These are phyloP conservation scores for Myocastor coypus DNA, from an alignment of 2,113 vertebrate genomes.

Conservation along the genomic window DNA sequence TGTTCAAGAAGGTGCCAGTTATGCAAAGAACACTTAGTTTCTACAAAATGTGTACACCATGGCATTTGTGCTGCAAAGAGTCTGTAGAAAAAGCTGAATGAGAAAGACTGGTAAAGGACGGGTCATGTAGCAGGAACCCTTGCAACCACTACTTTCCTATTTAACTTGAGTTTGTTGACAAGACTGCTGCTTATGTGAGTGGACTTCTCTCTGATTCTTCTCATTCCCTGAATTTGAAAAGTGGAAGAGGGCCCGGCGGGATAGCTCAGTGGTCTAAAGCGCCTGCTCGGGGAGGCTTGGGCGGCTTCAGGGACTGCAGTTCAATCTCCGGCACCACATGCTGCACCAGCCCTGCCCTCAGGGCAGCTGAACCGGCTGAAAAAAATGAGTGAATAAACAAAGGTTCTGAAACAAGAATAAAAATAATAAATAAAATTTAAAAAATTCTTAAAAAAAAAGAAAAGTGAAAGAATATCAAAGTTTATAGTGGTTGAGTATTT, in stretches of 20 bases:
- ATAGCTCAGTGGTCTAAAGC: too few species aligned
- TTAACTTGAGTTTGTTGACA: background rate
- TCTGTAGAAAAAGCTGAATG: slow-evolving; percentile 1
- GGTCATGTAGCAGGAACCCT: background rate
- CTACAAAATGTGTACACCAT: slow-evolving; percentile 42
- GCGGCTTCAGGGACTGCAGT: too few species aligned
- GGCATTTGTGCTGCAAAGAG: slow-evolving; percentile 40
- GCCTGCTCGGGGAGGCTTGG: too few species aligned
- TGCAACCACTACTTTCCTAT: background rate
- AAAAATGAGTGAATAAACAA: too few species aligned
- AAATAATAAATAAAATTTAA: too few species aligned
- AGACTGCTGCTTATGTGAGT: background rate
- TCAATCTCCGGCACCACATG: too few species aligned
- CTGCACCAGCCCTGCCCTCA: too few species aligned
- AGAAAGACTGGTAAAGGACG: background rate
- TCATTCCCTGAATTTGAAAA: background rate
- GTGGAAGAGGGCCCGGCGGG: too few species aligned
- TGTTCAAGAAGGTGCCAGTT: slow-evolving; percentile 52
- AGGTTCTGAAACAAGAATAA: too few species aligned
- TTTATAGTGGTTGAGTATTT: background rate
- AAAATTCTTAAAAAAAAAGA: too few species aligned
- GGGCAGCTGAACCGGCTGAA: too few species aligned
- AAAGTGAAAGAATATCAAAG: background rate
- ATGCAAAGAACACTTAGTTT: slow-evolving; percentile 51
- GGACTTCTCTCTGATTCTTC: background rate